Evolutionary conservation across 2,888 invertebrate genomes (phyloP).

Genomic region (Boloria selene): DNA sequence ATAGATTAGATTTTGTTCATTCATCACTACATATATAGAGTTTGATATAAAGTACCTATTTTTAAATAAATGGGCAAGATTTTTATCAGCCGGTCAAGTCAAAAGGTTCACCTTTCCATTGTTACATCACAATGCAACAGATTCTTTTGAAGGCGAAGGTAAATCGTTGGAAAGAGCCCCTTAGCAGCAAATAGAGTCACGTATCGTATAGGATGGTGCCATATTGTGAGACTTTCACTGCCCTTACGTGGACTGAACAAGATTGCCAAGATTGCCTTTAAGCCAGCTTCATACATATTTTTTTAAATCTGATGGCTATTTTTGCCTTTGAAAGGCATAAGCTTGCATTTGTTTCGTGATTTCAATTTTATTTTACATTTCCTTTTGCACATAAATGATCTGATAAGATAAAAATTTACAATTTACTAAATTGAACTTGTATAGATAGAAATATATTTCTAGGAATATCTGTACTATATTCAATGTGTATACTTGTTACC

Average conservation of each 20-base stretch:
- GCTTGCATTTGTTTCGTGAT: neutral
- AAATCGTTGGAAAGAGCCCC: constrained; percentile 66
- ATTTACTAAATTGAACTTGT: neutral
- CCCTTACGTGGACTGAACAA: constrained; percentile 38
- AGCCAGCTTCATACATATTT: constrained; percentile 25
- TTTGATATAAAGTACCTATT: neutral
- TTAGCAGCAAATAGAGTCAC: constrained; percentile 73
- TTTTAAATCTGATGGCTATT: constrained; percentile 9
- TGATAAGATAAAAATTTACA: neutral
- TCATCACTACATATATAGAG: too few species aligned
- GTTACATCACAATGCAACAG: constrained; percentile 58
- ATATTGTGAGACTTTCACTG: constrained; percentile 52
- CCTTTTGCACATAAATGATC: neutral
- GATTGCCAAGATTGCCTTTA: constrained; percentile 23
- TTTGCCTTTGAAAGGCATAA: neutral
- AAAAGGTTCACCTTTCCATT: constrained; percentile 40
- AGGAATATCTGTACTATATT: too few species aligned
- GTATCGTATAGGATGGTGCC: constrained; percentile 65
- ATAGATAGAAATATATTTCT: too few species aligned
- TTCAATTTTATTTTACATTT: neutral
- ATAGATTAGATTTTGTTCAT: too few species aligned
- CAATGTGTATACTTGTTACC: too few species aligned
- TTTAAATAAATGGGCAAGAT: constrained; percentile 20
- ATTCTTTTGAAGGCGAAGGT: constrained; percentile 63
- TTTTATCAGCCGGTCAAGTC: constrained; percentile 30